Conservation (phyloP, 1,140 invertebrate genomes). For the Drosophila lowei region DNA sequence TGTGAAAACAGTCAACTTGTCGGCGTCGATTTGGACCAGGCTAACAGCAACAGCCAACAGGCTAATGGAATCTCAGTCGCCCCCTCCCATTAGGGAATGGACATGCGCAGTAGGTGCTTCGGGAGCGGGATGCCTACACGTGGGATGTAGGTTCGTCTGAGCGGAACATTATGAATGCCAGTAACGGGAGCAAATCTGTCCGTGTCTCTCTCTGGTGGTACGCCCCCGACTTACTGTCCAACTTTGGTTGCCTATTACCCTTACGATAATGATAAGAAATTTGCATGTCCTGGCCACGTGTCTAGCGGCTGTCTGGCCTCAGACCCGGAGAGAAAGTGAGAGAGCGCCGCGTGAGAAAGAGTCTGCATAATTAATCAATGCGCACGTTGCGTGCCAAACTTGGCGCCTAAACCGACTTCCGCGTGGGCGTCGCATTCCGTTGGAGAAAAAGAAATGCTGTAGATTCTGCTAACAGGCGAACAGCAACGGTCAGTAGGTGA, state of each 20-base stretch:
- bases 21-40: constrained; percentile 76
- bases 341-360: constrained; percentile 21
- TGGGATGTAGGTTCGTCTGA: background rate
- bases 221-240: constrained; percentile 72
- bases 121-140: background rate
- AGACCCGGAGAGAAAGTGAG: no score
- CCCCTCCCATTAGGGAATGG: constrained; percentile 24
- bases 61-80: no score
- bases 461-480: constrained; percentile 76
- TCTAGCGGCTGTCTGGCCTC: background rate
- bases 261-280: constrained; percentile 83
- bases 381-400: constrained; percentile 36
- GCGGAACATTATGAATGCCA: constrained; percentile 31
- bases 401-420: constrained; percentile 50
- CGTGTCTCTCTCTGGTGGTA: background rate
- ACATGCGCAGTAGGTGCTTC: constrained; percentile 54
- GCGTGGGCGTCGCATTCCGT: constrained; percentile 72
- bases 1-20: constrained; percentile 82
- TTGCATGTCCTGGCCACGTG: constrained; percentile 62
- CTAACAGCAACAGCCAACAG: constrained; percentile 27
- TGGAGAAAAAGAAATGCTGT: constrained; percentile 82
- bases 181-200: constrained; percentile 25
- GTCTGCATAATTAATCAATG: constrained; percentile 69
- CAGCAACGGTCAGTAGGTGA: constrained; percentile 29
- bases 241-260: constrained; percentile 81